phyloP scores from a whole-genome alignment of 2,888 invertebrate genomes.

The Lypha dubia region DNA sequence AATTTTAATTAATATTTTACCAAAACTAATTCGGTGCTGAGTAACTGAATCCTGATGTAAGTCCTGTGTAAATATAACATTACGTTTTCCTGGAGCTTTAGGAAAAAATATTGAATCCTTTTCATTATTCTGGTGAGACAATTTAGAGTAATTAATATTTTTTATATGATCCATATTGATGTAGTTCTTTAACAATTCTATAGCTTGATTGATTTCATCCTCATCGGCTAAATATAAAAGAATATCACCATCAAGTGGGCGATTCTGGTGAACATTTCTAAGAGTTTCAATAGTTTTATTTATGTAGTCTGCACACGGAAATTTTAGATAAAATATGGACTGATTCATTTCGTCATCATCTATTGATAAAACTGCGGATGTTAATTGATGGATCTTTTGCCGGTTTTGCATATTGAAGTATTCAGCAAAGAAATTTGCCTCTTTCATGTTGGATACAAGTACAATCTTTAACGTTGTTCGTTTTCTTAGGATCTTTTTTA shows the following conservation, averaged over 20 bases:
- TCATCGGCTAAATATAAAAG: conserved; percentile 96
- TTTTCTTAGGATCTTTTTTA: conserved; percentile 95
- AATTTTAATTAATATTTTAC: conserved; percentile 83
- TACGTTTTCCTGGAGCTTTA: conserved; percentile 89
- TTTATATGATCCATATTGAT: conserved; percentile 84
- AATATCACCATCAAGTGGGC: conserved; percentile 92
- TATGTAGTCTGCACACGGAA: conserved; percentile 95
- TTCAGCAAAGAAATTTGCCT: conserved; percentile 92
- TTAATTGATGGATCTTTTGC: conserved; percentile 84
- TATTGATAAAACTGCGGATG: conserved; percentile 92
- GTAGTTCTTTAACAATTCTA: conserved; percentile 86
- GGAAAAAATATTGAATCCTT: conserved; percentile 92
- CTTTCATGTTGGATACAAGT: conserved; percentile 97
- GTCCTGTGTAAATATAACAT: conserved; percentile 96
- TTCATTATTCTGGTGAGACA: conserved; percentile 87
- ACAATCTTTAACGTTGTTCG: conserved; percentile 92
- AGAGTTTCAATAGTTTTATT: conserved; percentile 93
- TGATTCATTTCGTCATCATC: conserved; percentile 95
- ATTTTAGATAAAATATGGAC: conserved; percentile 91
- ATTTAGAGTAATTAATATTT: conserved; percentile 90
- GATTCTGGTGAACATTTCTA: conserved; percentile 93
- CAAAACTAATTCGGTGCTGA: conserved; percentile 95
- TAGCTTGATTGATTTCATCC: conserved; percentile 94
- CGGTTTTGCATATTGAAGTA: conserved; percentile 87
- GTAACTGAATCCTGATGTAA: conserved; percentile 99